Conservation (phyloP, 2,888 invertebrate genomes). For the Lepidocyrtoides sp. region DNA sequence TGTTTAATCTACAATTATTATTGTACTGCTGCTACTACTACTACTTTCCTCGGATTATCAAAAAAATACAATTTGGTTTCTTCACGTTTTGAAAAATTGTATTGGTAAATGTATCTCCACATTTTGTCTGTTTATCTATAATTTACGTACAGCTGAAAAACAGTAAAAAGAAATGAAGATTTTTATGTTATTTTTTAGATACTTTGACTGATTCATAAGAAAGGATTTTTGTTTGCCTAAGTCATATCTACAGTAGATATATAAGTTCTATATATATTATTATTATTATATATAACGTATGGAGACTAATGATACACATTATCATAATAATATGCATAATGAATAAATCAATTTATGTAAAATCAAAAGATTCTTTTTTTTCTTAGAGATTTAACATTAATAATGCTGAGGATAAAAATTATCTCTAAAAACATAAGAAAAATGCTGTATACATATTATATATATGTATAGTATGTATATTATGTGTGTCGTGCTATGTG, state of each 20-base stretch:
- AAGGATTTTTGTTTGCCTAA: slow-evolving; percentile 65
- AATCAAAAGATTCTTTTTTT: background rate
- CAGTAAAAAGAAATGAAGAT: slow-evolving; percentile 14
- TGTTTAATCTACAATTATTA: no score
- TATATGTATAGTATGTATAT: background rate
- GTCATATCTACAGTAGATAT: slow-evolving; percentile 48
- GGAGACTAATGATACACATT: background rate
- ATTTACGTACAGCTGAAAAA: background rate
- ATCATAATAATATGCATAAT: background rate
- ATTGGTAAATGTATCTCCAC: background rate
- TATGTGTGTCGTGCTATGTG: slow-evolving; percentile 25
- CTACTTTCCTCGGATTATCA: no score
- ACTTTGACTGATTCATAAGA: slow-evolving; percentile 69
- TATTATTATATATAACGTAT: no score
- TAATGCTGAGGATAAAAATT: background rate
- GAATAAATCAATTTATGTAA: background rate
- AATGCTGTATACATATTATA: background rate
- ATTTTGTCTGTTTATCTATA: background rate
- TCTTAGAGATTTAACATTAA: slow-evolving; percentile 10
- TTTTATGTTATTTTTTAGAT: slow-evolving; percentile 71
- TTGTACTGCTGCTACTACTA: no score
- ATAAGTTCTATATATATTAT: no score
- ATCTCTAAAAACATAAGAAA: background rate
- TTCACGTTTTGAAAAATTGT: background rate
- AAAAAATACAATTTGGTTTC: background rate